phyloP scores from a whole-genome alignment of 64 coral and sea anemone species.

The Stylophora pistillata region DNA sequence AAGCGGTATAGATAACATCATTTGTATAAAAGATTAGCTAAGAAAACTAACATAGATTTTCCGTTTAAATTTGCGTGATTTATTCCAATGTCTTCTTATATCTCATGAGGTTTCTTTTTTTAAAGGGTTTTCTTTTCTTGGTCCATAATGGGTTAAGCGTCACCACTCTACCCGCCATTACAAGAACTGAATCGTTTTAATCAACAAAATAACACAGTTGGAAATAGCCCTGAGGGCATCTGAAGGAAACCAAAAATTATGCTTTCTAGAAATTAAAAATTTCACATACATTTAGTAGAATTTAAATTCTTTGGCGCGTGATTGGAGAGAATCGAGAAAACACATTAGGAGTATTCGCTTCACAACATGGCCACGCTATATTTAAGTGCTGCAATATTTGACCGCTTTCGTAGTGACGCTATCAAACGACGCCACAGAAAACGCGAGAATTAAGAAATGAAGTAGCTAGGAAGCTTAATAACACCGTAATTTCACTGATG shows the following conservation, averaged over 20 bases:
- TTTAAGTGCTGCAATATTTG: neutral
- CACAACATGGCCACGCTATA: neutral
- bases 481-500: neutral
- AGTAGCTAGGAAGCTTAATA: neutral
- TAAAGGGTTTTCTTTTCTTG: neutral
- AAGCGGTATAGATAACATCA: neutral
- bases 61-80: neutral
- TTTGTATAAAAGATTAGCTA: neutral
- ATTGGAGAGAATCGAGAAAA: neutral
- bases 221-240: neutral
- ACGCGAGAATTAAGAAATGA: neutral
- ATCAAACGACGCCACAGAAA: neutral
- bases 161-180: neutral
- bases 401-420: neutral
- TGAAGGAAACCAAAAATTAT: slow-evolving; percentile 12
- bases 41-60: no score
- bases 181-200: neutral
- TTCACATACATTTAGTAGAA: neutral
- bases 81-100: neutral
- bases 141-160: no score
- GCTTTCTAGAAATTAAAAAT: neutral
- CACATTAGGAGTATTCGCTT: slow-evolving; percentile 14
- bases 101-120: neutral
- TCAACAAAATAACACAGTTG: neutral
- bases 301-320: neutral